These are phyloP conservation scores for Megaceryle maxima DNA, from an alignment of 2,113 vertebrate genomes.

Conservation along the genomic window DNA sequence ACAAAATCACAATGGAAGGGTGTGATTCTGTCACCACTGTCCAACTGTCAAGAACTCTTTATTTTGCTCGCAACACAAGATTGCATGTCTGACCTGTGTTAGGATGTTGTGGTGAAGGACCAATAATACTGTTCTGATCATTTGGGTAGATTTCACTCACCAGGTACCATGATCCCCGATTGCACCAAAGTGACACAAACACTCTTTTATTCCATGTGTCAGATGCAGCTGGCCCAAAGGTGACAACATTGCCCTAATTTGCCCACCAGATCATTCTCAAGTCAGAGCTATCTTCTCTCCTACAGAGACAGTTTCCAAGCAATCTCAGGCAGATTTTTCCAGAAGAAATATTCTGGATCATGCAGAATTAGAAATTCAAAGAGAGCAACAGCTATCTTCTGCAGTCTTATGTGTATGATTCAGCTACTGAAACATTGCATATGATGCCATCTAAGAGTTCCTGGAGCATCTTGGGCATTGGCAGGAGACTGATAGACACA, in stretches of 20 bases:
- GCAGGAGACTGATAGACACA: neutral
- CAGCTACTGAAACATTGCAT: neutral
- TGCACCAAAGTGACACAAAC: neutral
- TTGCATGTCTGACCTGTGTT: neutral
- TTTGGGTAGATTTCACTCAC: neutral
- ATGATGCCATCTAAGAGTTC: neutral
- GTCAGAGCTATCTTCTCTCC: neutral
- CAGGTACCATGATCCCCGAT: accelerated
- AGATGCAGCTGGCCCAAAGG: neutral
- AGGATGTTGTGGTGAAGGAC: neutral
- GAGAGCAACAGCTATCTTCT: neutral
- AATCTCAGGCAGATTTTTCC: neutral
- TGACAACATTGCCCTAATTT: neutral
- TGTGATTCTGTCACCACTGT: neutral
- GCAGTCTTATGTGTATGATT: neutral
- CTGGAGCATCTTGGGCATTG: neutral
- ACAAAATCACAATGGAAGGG: neutral
- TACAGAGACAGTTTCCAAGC: neutral
- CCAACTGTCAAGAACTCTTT: neutral
- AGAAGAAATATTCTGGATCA: neutral
- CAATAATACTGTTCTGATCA: neutral
- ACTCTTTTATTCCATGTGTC: neutral
- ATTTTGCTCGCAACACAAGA: neutral
- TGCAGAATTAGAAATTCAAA: neutral
- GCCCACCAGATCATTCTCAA: neutral